Evolutionary conservation across 2,797 vertebrate species (phyloP), one percentile per base, ranked within the genome.

Genomic region (Euthynnus affinis): DNA sequence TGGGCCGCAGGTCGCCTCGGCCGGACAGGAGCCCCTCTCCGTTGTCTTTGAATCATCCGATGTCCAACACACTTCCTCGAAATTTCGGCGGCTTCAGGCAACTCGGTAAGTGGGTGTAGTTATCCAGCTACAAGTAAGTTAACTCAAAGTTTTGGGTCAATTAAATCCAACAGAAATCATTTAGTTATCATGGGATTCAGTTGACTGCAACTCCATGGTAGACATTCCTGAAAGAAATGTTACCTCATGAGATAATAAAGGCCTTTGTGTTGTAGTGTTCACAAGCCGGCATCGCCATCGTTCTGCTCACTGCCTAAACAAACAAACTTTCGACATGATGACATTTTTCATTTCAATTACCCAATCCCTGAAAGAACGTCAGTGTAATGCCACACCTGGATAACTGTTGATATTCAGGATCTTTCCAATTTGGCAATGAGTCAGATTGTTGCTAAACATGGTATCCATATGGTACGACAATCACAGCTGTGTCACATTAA

Each of bases 11-110:
- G 80, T 94, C 95, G 0, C 92, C 92, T 3, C 87, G 89, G 56
- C 29, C 3, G 0, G 95, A 95, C 29, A 87, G 83, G 48, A 86
- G 65, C 52, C 86, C 84, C 44, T 94, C 94, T 18, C 87, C 93
- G 13, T 22, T 83, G 57, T 17, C 73, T 9, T 73, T 89, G 8
- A 82, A 63, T 29, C 64, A 70, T 3, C 17, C 73, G 0, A 5
- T 37, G 2, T 71, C 91, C 61, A 92, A 23, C 87, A 95, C 94
- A 0, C 85, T 95, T 10, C 94, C 95, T 4, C 88, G 93, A 20
- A 94, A 88, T 34, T 89, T 92, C 53, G 61, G 44, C 9, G 3
- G 61, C 10, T 84, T 79, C 52, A 90, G 56, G 52, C 53, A 76
- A 56, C 10, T 74, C 46, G 94, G 95, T 96, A 52, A 89, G 87